Conservation (phyloP, 2,113 vertebrate species). For the Cavia porcellus region DNA sequence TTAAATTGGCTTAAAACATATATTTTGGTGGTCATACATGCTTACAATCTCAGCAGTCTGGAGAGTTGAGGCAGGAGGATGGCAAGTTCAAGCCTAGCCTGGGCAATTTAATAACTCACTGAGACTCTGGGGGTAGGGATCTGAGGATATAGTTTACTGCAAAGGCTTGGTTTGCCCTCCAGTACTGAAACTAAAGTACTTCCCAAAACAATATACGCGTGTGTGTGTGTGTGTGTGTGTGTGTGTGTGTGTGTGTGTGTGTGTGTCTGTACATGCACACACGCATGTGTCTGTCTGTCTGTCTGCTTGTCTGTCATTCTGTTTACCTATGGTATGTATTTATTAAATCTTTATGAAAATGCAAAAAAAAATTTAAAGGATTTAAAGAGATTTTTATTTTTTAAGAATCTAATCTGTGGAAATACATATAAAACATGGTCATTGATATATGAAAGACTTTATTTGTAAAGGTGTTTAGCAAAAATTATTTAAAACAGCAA, state of each 20-base stretch:
- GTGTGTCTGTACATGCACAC: too few species aligned
- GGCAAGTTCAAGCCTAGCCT: background rate
- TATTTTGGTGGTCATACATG: background rate
- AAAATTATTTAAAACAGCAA: background rate
- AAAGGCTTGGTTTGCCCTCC: background rate
- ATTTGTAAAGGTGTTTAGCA: constrained; percentile 24
- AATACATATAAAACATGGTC: background rate
- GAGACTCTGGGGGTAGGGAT: background rate
- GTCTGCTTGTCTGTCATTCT: too few species aligned
- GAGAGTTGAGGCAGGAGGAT: background rate
- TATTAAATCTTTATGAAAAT: background rate
- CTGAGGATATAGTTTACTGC: background rate
- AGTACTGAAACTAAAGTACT: background rate
- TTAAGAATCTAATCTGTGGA: background rate
- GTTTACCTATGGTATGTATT: background rate
- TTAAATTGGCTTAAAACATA: constrained; percentile 17
- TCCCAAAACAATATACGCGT: background rate
- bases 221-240: background rate
- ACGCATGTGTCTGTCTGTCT: too few species aligned
- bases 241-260: background rate
- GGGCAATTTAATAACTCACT: background rate
- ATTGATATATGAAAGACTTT: background rate
- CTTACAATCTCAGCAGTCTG: background rate
- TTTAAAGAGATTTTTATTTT: background rate
- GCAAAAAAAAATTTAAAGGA: background rate